Percentiles rank a stretch among this genome's conserved stretches.
Conservation (phyloP, 2,888 invertebrate species). For the Andrena bucephala region DNA sequence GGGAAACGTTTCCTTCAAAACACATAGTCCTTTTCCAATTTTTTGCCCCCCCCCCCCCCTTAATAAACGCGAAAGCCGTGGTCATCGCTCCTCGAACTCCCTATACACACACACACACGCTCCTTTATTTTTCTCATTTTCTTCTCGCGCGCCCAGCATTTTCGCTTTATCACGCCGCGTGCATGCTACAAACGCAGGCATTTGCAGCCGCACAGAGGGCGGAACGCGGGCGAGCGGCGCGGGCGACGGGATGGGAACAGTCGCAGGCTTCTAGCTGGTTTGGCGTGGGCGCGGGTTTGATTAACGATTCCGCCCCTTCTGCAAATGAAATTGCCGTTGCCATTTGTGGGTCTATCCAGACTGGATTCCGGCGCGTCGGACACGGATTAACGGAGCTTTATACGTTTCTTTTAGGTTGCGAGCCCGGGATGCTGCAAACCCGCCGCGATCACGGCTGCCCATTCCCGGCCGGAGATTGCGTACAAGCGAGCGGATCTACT, state of each 20-base stretch:
- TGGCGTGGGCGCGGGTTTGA: conserved; percentile 60
- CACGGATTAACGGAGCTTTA: conserved; percentile 71
- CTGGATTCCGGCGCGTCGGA: conserved; percentile 65
- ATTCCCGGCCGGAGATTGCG: conserved; percentile 72
- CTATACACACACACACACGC: not conserved
- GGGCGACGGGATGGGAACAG: conserved; percentile 18
- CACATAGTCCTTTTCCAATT: not conserved
- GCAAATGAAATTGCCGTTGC: conserved; percentile 65
- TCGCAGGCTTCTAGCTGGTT: conserved; percentile 48
- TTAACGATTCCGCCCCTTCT: conserved; percentile 63
- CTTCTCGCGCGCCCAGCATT: conserved; percentile 33
- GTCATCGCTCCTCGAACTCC: not conserved
- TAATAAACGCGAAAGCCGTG: not conserved
- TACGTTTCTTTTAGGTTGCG: conserved; percentile 64
- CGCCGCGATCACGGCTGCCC: conserved; percentile 53
- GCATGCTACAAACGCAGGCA: not conserved
- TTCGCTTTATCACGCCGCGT: conserved; percentile 46
- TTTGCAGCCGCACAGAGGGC: not conserved
- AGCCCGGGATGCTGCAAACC: conserved; percentile 39
- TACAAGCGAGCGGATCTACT: conserved; percentile 63
- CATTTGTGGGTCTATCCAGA: conserved; percentile 61
- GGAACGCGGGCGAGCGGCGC: not conserved
- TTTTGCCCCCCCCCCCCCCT: not conserved
- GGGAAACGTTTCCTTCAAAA: not conserved
- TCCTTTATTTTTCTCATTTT: conserved; percentile 24